These are phyloP conservation scores for Lynx canadensis DNA, from an alignment of 2,113 vertebrate species.

Conservation along the genomic window DNA sequence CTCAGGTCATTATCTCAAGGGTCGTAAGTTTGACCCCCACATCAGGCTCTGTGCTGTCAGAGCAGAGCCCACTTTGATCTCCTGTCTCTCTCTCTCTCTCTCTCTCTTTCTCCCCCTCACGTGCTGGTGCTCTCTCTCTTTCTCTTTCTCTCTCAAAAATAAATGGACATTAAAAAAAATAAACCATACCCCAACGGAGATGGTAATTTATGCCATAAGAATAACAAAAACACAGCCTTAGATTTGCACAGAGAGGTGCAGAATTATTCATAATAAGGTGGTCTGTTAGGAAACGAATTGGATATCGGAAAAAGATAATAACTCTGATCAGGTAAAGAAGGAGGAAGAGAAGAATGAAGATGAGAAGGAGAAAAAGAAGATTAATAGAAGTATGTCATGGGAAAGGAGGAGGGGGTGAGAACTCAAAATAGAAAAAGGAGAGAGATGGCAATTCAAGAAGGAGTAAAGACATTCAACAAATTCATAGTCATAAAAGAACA, in stretches of 20 bases:
- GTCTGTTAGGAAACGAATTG: neutral
- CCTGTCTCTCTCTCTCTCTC: too few species aligned
- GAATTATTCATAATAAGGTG: neutral
- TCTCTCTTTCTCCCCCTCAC: too few species aligned
- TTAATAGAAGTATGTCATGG: neutral
- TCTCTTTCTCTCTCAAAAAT: too few species aligned
- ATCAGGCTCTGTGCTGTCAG: too few species aligned
- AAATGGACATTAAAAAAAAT: too few species aligned
- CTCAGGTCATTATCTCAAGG: too few species aligned
- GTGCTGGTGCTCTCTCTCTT: too few species aligned
- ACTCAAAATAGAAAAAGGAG: neutral
- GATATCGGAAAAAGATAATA: neutral
- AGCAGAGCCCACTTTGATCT: too few species aligned
- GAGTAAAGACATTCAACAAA: neutral
- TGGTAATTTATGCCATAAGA: neutral
- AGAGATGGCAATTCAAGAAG: fast-evolving
- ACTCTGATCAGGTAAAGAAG: neutral
- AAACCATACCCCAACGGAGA: neutral
- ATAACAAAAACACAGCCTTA: neutral
- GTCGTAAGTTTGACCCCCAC: too few species aligned
- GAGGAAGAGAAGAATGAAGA: neutral
- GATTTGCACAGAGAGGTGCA: neutral
- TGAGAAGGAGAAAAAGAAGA: neutral
- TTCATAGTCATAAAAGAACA: neutral
- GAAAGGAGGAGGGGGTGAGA: neutral